Percentiles rank a stretch among this genome's conserved stretches.
Conservation (phyloP, 2,797 vertebrate genomes). For the Crocidura indochinensis region DNA sequence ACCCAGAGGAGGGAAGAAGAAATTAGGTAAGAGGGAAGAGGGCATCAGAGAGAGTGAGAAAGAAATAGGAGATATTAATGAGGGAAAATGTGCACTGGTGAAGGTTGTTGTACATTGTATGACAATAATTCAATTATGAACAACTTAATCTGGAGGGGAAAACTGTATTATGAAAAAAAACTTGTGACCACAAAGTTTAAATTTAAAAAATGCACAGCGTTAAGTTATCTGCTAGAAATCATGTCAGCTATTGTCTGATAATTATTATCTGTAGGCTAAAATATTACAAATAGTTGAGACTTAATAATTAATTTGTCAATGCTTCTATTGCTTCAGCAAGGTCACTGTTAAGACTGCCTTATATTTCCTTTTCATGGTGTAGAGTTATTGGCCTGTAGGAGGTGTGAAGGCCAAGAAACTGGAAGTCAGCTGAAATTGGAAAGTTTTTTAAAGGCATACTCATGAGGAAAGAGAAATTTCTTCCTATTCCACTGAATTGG, state of each 20-base stretch:
- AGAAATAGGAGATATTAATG: too few relatives aligned
- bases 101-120: too few relatives aligned
- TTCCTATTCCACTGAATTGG: not conserved
- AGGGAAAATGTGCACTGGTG: too few relatives aligned
- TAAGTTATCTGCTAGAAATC: not conserved
- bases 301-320: constrained; percentile 15
- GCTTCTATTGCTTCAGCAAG: not conserved
- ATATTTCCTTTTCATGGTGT: not conserved
- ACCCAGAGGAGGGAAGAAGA: too few relatives aligned
- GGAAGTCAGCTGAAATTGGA: constrained; percentile 32
- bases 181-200: not conserved
- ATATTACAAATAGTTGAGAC: not conserved
- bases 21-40: not conserved
- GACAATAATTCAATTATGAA: too few relatives aligned
- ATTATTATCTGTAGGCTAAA: not conserved
- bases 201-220: not conserved
- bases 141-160: too few relatives aligned
- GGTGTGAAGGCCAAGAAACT: accelerated
- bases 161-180: too few relatives aligned
- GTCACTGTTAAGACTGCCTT: not conserved
- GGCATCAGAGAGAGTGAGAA: not conserved
- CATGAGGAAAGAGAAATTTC: not conserved
- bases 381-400: accelerated
- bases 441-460: not conserved
- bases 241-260: not conserved